Percentiles rank a stretch among this genome's conserved stretches.
Evolutionary conservation across 2,797 vertebrate genomes (phyloP).

Genomic region (Acipenser ruthenus): DNA sequence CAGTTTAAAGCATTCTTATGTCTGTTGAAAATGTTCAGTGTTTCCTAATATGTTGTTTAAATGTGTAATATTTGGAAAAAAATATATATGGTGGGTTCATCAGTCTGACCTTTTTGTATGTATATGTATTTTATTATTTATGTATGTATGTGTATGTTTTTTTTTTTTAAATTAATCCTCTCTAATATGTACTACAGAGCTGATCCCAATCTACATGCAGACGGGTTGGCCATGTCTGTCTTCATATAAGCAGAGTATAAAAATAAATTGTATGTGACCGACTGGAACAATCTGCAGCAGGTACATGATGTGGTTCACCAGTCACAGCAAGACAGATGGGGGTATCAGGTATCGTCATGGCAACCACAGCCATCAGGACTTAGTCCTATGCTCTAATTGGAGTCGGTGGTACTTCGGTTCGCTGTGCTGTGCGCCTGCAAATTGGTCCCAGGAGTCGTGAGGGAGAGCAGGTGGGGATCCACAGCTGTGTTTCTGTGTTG

Average conservation of each 20-base stretch:
- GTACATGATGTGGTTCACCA: conserved; percentile 30
- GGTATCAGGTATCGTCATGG: conserved; percentile 45
- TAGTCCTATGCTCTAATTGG: conserved; percentile 44
- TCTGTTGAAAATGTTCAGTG: no score
- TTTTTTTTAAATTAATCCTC: no score
- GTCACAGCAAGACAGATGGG: conserved; percentile 34
- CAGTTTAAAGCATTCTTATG: no score
- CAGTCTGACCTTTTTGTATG: no score
- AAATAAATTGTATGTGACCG: conserved; percentile 42
- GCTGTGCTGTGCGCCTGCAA: conserved; percentile 37
- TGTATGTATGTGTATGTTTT: no score
- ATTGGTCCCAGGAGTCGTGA: conserved; percentile 54
- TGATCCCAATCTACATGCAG: no score
- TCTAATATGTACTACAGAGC: no score
- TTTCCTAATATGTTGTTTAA: no score
- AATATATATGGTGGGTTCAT: no score
- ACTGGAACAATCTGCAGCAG: conserved; percentile 36
- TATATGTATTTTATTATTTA: no score
- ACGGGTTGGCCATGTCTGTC: background rate
- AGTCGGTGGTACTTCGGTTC: conserved; percentile 40
- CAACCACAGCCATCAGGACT: conserved; percentile 42
- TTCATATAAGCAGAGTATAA: conserved; percentile 17
- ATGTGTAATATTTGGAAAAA: no score
- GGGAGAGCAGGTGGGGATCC: conserved; percentile 18
- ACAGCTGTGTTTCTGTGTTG: conserved; percentile 16